Base-by-base conservation (phyloP, 2,888 invertebrate genomes). In the Pseudococcus longispinus region DNA sequence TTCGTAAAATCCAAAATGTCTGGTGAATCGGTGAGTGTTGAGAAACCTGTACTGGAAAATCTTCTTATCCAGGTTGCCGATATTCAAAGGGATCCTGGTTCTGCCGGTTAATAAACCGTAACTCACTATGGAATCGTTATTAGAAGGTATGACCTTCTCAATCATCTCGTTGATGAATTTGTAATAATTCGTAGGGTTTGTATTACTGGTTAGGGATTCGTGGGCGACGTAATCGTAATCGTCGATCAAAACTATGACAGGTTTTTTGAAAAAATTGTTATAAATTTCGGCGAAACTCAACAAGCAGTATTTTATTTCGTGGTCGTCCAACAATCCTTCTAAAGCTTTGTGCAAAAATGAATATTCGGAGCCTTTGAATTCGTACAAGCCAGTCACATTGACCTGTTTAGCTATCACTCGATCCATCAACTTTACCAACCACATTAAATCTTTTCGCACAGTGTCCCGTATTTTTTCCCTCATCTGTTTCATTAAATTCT, bases 131-230 rank as follows among this genome's bases (percentile, higher is more conserved):
- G 70, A 70, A 13, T 70, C 6, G 70, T 70, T 29, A 29, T 8
- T 18, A 0, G 60, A 60, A 5, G 70, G 70, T 70, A 70, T 29
- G 29, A 70, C 29, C 18, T 15, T 70, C 70, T 15, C 5, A 32
- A 70, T 70, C 70, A 70, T 70, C 18, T 70, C 70, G 70, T 70
- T 70, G 5, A 70, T 70, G 18, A 70, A 70, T 70, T 11, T 70
- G 6, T 70, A 70, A 29, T 70, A 70, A 18, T 18, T 29, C 29
- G 18, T 70, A 0, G 70, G 70, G 29, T 29, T 70, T 1, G 15
- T 18, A 18, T 26, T 29, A 18, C 29, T 70, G 6, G 70, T 70
- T 6, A 70, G 15, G 0, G 70, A 70, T 18, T 70, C 70, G 29
- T 29, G 70, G 8, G 29, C 70, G 15, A 70, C 70, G 29, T 29